Percentiles rank a stretch among this genome's conserved stretches.
Evolutionary conservation across 2,113 vertebrate genomes (phyloP).

Genomic region (Sprattus sprattus): DNA sequence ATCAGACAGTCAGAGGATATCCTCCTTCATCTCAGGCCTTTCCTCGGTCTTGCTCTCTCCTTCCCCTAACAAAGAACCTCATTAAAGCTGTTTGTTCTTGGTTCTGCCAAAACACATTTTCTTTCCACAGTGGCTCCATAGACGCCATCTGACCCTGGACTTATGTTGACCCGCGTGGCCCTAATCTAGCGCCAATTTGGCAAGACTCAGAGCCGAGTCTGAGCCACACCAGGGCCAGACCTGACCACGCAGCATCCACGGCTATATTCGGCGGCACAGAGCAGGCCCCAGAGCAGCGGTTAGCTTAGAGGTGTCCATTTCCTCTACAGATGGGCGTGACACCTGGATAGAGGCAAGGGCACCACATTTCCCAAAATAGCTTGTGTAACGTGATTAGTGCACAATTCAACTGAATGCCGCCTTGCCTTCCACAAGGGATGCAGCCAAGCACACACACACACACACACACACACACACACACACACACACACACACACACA

Average conservation of each 20-base stretch:
- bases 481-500: not conserved
- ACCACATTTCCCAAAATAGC: conserved; percentile 31
- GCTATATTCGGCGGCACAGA: not conserved
- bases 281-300: not conserved
- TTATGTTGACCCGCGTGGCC: not conserved
- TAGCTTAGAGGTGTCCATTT: conserved; percentile 8
- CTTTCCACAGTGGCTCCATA: not conserved
- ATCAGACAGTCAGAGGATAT: not conserved
- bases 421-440: not conserved
- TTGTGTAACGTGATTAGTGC: conserved; percentile 12
- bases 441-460: not conserved
- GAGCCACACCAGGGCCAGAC: not conserved
- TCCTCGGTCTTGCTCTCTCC: not conserved
- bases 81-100: not conserved
- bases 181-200: not conserved
- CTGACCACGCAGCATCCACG: not conserved
- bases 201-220: not conserved
- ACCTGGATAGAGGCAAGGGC: not conserved
- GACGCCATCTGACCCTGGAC: not conserved
- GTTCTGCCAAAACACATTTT: not conserved
- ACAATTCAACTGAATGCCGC: not conserved
- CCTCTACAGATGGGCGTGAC: conserved; percentile 36
- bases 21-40: not conserved
- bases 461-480: not conserved
- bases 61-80: not conserved